phyloP scores from a whole-genome alignment of 2,888 invertebrate species.

The Labia minor region DNA sequence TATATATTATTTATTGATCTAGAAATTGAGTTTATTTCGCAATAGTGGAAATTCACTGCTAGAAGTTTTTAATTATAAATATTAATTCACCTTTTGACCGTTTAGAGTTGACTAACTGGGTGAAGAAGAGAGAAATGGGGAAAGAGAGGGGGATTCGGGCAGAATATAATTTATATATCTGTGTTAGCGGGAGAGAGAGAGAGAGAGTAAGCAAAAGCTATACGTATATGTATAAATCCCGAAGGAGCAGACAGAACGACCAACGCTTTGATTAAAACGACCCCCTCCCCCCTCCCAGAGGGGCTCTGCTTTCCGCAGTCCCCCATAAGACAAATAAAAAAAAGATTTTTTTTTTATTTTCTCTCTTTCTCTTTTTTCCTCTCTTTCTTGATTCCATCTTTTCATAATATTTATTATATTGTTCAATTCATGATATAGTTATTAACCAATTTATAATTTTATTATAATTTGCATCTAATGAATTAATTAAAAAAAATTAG shows the following conservation, averaged over 20 bases:
- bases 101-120: background rate
- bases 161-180: slow-evolving; percentile 13
- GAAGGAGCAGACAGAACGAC: slow-evolving; percentile 3
- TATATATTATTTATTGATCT: too few species aligned
- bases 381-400: slow-evolving; percentile 1
- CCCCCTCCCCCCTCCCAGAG: background rate
- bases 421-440: too few species aligned
- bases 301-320: background rate
- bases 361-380: background rate
- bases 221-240: slow-evolving; percentile 4
- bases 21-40: too few species aligned
- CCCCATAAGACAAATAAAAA: background rate
- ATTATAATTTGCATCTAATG: too few species aligned
- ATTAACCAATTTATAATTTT: too few species aligned
- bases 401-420: slow-evolving; percentile 1
- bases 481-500: too few species aligned
- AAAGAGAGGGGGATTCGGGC: background rate
- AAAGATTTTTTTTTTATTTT: too few species aligned
- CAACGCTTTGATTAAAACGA: slow-evolving; percentile 13
- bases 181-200: background rate
- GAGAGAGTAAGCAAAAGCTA: background rate
- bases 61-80: background rate
- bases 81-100: slow-evolving; percentile 7
- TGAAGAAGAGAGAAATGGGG: background rate
- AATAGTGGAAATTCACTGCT: too few species aligned